These are phyloP conservation scores for Eupleurogrammus muticus DNA, from an alignment of 2,797 vertebrate species.

Conservation along the genomic window DNA sequence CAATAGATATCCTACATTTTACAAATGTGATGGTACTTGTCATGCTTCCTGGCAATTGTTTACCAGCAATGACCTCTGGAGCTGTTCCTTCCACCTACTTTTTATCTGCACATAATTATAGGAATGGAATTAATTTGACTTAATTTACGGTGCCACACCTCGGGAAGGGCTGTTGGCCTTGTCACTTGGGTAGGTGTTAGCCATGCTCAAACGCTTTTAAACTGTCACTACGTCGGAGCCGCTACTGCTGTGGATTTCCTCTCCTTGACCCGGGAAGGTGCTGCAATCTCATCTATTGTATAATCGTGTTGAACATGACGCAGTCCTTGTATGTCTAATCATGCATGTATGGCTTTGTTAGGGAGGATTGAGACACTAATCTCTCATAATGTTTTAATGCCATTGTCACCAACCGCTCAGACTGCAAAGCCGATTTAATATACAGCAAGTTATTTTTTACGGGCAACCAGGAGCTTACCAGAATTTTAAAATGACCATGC, in stretches of 20 bases:
- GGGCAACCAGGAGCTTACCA: constrained; percentile 50
- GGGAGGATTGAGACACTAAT: constrained; percentile 65
- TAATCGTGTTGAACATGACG: constrained; percentile 19
- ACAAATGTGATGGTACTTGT: not conserved
- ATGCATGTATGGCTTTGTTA: constrained; percentile 51
- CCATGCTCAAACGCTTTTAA: constrained; percentile 34
- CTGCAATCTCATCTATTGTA: constrained; percentile 44
- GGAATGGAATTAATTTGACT: constrained; percentile 26
- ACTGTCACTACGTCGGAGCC: constrained; percentile 25
- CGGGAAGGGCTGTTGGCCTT: constrained; percentile 13
- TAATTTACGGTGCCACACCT: constrained; percentile 29
- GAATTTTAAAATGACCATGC: constrained; percentile 43
- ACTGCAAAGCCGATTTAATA: constrained; percentile 54
- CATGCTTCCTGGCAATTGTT: constrained; percentile 3
- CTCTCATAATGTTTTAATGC: constrained; percentile 72
- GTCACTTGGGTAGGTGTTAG: constrained; percentile 29
- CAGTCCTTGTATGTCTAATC: constrained; percentile 46
- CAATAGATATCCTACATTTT: constrained; percentile 15
- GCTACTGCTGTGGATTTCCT: constrained; percentile 1
- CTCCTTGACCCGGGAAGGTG: constrained; percentile 15
- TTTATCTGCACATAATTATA: constrained; percentile 28
- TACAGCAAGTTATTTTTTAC: constrained; percentile 39
- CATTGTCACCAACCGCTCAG: constrained; percentile 68
- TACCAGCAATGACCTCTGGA: constrained; percentile 37
- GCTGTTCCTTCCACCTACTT: constrained; percentile 8